phyloP scores from a whole-genome alignment of 2,888 invertebrate genomes.

The Galerucella calmariensis region DNA sequence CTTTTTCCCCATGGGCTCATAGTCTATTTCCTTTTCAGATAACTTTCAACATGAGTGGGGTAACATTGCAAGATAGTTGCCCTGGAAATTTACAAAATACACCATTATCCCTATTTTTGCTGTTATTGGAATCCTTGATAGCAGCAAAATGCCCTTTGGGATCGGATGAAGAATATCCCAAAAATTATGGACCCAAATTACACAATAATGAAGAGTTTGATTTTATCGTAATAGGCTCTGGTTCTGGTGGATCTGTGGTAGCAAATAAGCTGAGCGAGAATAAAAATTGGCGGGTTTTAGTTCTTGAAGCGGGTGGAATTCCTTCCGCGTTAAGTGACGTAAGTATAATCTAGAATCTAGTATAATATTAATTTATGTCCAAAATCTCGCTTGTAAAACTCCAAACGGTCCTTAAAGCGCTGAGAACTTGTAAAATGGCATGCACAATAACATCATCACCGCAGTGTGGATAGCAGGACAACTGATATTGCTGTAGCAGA shows the following conservation, averaged over 20 bases:
- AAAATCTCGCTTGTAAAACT: too few species aligned
- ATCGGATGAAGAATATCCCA: constrained; percentile 48
- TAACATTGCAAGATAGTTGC: constrained; percentile 30
- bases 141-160: constrained; percentile 70
- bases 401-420: too few species aligned
- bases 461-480: too few species aligned
- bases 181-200: constrained; percentile 48
- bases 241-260: constrained; percentile 68
- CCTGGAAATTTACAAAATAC: constrained; percentile 54
- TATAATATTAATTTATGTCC: too few species aligned
- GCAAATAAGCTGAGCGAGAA: constrained; percentile 66
- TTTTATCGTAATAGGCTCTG: constrained; percentile 67
- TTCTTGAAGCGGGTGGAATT: constrained; percentile 68
- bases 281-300: constrained; percentile 64
- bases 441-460: too few species aligned
- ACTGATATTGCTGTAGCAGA: too few species aligned
- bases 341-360: background rate
- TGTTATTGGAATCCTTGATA: constrained; percentile 71
- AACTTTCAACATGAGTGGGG: too few species aligned
- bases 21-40: too few species aligned
- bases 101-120: constrained; percentile 68
- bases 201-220: constrained; percentile 61
- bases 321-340: constrained; percentile 65
- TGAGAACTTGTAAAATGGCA: too few species aligned
- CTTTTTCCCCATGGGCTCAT: too few species aligned